Evolutionary conservation across 2,888 invertebrate genomes (phyloP), one percentile per base, ranked within the genome.

Genomic region (Stramonita haemastoma): DNA sequence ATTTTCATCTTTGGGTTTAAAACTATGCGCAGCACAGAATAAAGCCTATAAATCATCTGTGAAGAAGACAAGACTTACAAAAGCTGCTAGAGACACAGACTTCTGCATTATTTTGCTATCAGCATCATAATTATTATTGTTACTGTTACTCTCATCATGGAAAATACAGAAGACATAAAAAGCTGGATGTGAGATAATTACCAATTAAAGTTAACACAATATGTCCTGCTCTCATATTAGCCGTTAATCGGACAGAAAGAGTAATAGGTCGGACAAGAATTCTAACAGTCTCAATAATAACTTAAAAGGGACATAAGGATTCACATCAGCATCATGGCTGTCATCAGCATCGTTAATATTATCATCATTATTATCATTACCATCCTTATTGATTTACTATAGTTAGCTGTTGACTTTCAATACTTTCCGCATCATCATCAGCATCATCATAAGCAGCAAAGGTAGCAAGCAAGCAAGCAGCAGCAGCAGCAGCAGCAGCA

Each of bases 191-290:
- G 13, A 90, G 70, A 70, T 90, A 91, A 57, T 90, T 91, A 90
- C 97, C 97, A 94, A 97, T 94, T 93, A 97, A 92, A 0, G 97
- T 97, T 96, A 97, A 95, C 95, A 97, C 92, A 96, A 97, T 95
- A 95, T 97, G 97, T 0, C 97, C 97, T 0, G 97, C 97, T 96
- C 97, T 97, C 97, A 97, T 97, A 96, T 97, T 97, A n/a, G 97
- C 97, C 8, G 97, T 97, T 96, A 97, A 94, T 92, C 97, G 97
- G 90, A 98, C 97, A 0, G 97, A 97, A 96, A 97, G 96, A 5
- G 97, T 97, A 95, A 97, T 96, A 0, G 97, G 97, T 22, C 97
- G 97, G 96, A 97, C 97, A 92, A 97, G 93, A 96, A 97, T 97
- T 93, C 97, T 97, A 96, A 97, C 97, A 73, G 97, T 97, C 97